phyloP scores from a whole-genome alignment of 2,113 vertebrate species.

The mouse (Mus musculus) region DNA sequence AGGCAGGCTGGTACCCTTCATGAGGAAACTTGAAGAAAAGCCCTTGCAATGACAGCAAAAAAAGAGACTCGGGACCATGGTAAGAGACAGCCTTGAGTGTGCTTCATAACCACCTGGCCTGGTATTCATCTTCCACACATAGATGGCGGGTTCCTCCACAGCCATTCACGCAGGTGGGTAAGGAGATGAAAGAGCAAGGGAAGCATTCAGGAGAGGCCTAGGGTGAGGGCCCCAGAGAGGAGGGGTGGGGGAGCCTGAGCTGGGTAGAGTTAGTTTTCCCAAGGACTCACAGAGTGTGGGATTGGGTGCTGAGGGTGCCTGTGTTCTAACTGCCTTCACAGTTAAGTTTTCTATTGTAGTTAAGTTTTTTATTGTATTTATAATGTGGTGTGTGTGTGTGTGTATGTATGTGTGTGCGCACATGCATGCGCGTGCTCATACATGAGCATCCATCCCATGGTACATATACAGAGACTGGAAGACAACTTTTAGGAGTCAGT shows the following conservation, averaged over 20 bases:
- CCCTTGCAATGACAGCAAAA: neutral
- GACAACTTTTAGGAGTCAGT: neutral
- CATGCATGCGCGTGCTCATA: no score
- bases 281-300: neutral
- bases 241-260: neutral
- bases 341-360: neutral
- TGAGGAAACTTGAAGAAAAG: neutral
- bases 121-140: neutral
- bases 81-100: no score
- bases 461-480: neutral
- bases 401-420: no score
- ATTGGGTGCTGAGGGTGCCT: no score
- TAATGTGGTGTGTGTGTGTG: neutral
- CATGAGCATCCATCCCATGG: neutral
- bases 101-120: neutral
- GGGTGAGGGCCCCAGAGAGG: neutral
- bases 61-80: neutral
- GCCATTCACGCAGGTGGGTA: neutral
- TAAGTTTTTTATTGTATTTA: neutral
- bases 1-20: neutral
- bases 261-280: neutral
- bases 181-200: rapidly evolving
- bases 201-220: neutral
- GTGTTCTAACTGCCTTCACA: neutral
- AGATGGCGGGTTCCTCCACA: neutral